Percentiles rank a stretch among this genome's conserved stretches.
Evolutionary conservation across 92 coral and sea anemone genomes (phyloP).

Genomic region (Zoanthus solanderi): DNA sequence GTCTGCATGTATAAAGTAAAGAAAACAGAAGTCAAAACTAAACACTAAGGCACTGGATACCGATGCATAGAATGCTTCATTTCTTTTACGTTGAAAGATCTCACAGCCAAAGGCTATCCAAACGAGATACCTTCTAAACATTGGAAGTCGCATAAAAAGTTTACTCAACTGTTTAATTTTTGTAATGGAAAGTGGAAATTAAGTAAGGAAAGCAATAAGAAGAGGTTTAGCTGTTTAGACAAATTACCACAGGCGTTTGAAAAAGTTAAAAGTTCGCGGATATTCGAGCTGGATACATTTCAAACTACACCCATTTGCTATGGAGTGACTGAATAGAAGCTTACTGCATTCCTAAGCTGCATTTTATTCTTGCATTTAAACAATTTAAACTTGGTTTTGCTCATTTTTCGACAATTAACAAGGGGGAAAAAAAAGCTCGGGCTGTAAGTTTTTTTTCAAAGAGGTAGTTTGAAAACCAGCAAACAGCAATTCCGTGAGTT

Average conservation of each 20-base stretch:
- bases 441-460: background rate
- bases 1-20: background rate
- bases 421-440: background rate
- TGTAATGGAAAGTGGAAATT: background rate
- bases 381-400: background rate
- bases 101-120: background rate
- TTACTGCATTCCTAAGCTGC: background rate
- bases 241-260: background rate
- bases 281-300: slow-evolving; percentile 16
- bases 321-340: background rate
- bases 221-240: background rate
- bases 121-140: background rate
- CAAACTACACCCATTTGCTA: slow-evolving; percentile 20
- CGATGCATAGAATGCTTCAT: background rate
- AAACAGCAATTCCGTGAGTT: slow-evolving; percentile 6
- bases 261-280: background rate
- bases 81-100: background rate
- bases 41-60: background rate
- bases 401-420: background rate
- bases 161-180: background rate
- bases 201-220: background rate
- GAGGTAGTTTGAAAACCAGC: background rate
- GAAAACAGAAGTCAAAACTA: background rate
- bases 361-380: background rate
- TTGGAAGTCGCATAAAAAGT: background rate